phyloP scores from a whole-genome alignment of 2,888 invertebrate genomes.

The Crossocerus cetratus region DNA sequence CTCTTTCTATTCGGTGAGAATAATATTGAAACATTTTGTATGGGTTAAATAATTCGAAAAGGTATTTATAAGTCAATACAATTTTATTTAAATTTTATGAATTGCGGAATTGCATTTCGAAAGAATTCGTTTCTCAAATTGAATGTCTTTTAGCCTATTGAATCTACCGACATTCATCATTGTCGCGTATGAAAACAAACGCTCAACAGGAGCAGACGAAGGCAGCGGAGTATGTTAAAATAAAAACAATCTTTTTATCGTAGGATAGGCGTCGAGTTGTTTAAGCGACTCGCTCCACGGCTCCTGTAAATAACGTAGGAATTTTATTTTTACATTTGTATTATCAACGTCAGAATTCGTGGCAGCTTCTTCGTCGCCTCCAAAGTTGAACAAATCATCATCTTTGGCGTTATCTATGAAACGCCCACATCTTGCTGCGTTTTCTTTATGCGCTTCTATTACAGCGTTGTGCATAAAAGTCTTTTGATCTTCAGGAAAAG shows the following conservation, averaged over 20 bases:
- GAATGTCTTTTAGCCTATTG: not conserved
- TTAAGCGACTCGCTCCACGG: too few relatives aligned
- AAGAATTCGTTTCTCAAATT: slow-evolving; percentile 2
- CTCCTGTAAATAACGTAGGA: not conserved
- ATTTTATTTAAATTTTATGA: not conserved
- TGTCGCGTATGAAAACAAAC: slow-evolving; percentile 4
- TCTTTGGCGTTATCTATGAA: not conserved
- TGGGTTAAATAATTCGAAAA: not conserved
- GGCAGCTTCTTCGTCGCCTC: not conserved
- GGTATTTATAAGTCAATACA: not conserved
- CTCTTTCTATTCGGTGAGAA: not conserved
- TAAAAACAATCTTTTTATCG: not conserved
- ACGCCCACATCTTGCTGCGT: not conserved
- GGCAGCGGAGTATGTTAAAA: slow-evolving; percentile 1
- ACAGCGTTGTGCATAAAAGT: not conserved
- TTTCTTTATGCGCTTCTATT: not conserved
- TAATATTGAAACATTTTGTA: not conserved
- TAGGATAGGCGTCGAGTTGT: not conserved
- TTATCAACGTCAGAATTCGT: not conserved
- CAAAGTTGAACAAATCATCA: slow-evolving; percentile 5
- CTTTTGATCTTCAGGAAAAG: slow-evolving; percentile 3
- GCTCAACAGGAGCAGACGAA: slow-evolving; percentile 7
- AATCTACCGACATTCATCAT: slow-evolving; percentile 4
- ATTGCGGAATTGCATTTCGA: not conserved
- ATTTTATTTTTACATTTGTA: not conserved